Evolutionary conservation across 2,888 invertebrate genomes (phyloP), one percentile per base, ranked within the genome.

Genomic region (Parascotia fuliginaria): DNA sequence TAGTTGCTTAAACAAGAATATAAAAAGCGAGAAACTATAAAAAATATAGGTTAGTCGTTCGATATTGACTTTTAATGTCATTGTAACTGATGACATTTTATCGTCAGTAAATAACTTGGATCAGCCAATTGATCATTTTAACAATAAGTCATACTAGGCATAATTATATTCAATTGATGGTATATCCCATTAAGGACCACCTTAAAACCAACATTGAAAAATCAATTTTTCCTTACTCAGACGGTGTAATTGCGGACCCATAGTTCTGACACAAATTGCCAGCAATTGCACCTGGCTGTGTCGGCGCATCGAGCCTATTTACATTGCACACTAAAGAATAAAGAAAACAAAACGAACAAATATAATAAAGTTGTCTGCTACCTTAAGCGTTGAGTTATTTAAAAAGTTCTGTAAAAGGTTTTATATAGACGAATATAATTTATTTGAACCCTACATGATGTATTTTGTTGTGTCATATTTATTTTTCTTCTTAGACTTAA

Each of bases 181-280:
- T 22, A 24, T 46, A 40, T 34, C 5, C 16, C 19, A 76, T 71
- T 60, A 69, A 59, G 57, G 78, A 74, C 77, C 75, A 74, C 75
- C 74, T 78, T 81, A 83, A 87, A 85, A 84, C 79, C 81, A 81
- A 87, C 85, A 85, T 80, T 81, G 83, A 78, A 85, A 84, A 85
- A 86, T 83, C 83, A 85, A 85, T 87, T 86, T 85, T 86, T 87
- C 81, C 79, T 79, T 73, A 75, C 73, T 80, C 70, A 73, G 88
- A 83, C 86, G 75, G 65, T 65, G 81, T 89, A 88, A 89, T 89
- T 89, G 88, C 83, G 61, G 63, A 68, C 63, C 72, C 67, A 56
- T 65, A 63, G 69, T 62, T 65, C 79, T 72, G 84, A 83, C 81
- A 81, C 84, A 89, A 89, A 89, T 89, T 89, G 83, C 83, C 60